Base-by-base conservation (phyloP, 2,113 vertebrate species). In the Empidonax traillii region DNA sequence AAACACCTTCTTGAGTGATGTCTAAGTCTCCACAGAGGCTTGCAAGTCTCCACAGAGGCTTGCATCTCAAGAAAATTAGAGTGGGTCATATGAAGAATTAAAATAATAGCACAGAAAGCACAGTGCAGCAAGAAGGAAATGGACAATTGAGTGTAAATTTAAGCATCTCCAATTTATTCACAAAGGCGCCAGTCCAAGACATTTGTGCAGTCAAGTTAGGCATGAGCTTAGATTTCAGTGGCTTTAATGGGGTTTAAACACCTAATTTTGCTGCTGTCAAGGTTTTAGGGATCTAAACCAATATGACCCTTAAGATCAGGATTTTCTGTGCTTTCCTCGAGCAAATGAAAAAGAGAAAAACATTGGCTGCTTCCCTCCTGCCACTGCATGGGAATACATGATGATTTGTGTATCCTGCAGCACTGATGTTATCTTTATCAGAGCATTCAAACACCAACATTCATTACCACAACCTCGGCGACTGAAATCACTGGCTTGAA, bases 401-500 rank as follows among this genome's bases (percentile, higher is more conserved):
- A 85, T 76, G 81, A 79, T 79, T 65, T 88, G 81, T 79, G 39
- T 87, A 61, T 66, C 67, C 87, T 81, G 78, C 47, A 91, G 53
- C 78, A 66, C 41, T 63, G 85, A 95, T 93, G 76, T 91, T 94
- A 56, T 91, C 90, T 95, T 96, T 87, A 86, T 84, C 71, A 73
- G 77, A 84, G 85, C 78, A 94, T 90, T 93, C 90, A 76, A 94
- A 90, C 65, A 91, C 74, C 90, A 84, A 66, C 74, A 74, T 94
- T 93, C 93, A 91, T 92, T 96, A 89, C 81, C 63, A 56, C 24
- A 94, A 68, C 58, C 44, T 58, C 75, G 71, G 67, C 30, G 9
- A 88, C 72, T 79, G 93, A 86, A 94, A 92, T 84, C 81, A 93
- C 90, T 91, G 85, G 56, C 85, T 84, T 90, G 95, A 96, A 97